Evolutionary conservation across 2,888 invertebrate species (phyloP).

Genomic region (Chorisops tibialis): DNA sequence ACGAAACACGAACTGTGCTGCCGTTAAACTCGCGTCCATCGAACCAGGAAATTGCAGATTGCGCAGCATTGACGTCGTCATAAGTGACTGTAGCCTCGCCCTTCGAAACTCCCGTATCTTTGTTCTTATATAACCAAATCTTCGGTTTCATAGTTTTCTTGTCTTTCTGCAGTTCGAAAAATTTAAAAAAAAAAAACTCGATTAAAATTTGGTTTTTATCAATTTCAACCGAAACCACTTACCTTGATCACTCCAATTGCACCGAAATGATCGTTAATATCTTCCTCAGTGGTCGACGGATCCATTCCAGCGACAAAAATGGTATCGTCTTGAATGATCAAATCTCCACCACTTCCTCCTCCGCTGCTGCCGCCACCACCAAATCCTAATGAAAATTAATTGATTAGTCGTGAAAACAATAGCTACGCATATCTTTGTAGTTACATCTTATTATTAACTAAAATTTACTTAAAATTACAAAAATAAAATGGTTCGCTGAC

Average conservation of each 20-base stretch:
- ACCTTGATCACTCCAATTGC: constrained; percentile 96
- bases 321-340: constrained; percentile 88
- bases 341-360: constrained; percentile 58
- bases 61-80: constrained; percentile 91
- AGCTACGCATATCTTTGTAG: no score
- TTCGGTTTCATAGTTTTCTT: constrained; percentile 92
- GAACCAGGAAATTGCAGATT: constrained; percentile 95
- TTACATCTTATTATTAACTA: no score
- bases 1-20: constrained; percentile 69
- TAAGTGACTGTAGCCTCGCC: constrained; percentile 99
- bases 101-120: constrained; percentile 86
- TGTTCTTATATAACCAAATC: constrained; percentile 98
- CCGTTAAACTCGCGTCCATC: constrained; percentile 93
- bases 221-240: constrained; percentile 35
- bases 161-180: constrained; percentile 72
- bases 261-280: constrained; percentile 87
- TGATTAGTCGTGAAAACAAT: background rate
- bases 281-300: constrained; percentile 76
- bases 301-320: constrained; percentile 94
- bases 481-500: background rate
- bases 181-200: constrained; percentile 30
- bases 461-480: no score
- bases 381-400: background rate
- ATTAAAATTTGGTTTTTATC: no score
- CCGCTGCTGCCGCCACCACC: constrained; percentile 45